These are phyloP conservation scores for Elgaria multicarinata DNA, from an alignment of 2,113 vertebrate species.

Conservation along the genomic window DNA sequence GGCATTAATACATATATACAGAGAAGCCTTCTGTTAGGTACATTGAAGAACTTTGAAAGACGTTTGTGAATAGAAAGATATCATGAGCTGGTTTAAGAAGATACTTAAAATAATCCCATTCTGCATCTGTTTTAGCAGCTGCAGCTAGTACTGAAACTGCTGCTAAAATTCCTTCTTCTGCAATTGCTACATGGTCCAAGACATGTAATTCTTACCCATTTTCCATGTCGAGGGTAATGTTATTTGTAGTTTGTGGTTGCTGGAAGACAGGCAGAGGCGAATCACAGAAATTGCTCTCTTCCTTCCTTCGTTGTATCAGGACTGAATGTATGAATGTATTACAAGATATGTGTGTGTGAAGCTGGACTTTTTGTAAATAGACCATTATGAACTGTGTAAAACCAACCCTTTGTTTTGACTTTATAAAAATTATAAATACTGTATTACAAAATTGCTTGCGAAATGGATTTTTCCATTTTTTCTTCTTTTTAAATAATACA, in stretches of 20 bases:
- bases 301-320: slow-evolving; percentile 39
- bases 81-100: slow-evolving; percentile 16
- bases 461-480: neutral
- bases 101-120: slow-evolving; percentile 57
- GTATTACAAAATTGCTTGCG: slow-evolving; percentile 55
- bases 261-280: slow-evolving; percentile 61
- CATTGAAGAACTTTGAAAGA: neutral
- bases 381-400: slow-evolving; percentile 68
- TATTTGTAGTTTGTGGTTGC: slow-evolving; percentile 72
- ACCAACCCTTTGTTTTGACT: slow-evolving; percentile 69
- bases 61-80: neutral
- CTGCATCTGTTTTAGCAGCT: slow-evolving; percentile 56
- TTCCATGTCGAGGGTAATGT: slow-evolving; percentile 64
- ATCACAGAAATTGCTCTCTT: slow-evolving; percentile 38
- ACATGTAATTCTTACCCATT: slow-evolving; percentile 67
- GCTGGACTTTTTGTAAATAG: slow-evolving; percentile 69
- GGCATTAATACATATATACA: slow-evolving; percentile 1
- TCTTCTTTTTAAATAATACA: too few species aligned
- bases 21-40: neutral
- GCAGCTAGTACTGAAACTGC: slow-evolving; percentile 43
- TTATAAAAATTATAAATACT: slow-evolving; percentile 72
- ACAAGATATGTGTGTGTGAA: slow-evolving; percentile 54
- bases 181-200: slow-evolving; percentile 64
- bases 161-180: slow-evolving; percentile 44
- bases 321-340: slow-evolving; percentile 75